Percentiles rank a stretch among this genome's conserved stretches.
Evolutionary conservation across 2,113 vertebrate genomes (phyloP).

Genomic region (Irena cyanogastra): DNA sequence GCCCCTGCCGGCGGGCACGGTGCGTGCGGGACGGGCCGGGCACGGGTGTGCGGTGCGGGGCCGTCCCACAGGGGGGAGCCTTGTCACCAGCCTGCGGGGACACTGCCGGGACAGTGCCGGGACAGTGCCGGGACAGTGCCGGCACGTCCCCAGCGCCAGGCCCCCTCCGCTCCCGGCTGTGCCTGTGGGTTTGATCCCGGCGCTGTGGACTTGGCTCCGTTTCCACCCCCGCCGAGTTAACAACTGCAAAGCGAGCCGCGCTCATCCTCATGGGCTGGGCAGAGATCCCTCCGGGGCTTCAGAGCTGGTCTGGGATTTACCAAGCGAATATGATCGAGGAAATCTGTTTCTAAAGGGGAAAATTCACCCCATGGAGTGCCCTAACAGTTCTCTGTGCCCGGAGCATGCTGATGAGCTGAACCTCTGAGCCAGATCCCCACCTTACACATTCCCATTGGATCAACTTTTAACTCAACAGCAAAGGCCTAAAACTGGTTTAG

Average conservation of each 20-base stretch:
- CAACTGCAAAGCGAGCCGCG: fast-evolving
- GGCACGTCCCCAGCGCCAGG: background rate
- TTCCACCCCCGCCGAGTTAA: background rate
- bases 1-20: too few species aligned
- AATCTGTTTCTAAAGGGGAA: background rate
- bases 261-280: background rate
- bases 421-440: fast-evolving
- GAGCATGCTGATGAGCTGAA: background rate
- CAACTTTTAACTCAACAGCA: background rate
- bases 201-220: fast-evolving
- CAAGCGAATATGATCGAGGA: background rate
- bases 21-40: background rate
- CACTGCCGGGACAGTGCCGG: background rate
- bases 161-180: background rate
- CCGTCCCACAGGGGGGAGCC: constrained; percentile 48
- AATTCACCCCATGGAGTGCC: background rate
- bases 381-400: background rate
- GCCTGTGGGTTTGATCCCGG: fast-evolving
- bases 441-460: fast-evolving
- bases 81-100: background rate
- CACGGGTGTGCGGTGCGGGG: background rate
- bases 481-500: background rate
- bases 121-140: too few species aligned
- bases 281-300: background rate
- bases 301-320: background rate